Conservation (phyloP, 2,797 vertebrate genomes). For the Synaphobranchus kaupii region DNA sequence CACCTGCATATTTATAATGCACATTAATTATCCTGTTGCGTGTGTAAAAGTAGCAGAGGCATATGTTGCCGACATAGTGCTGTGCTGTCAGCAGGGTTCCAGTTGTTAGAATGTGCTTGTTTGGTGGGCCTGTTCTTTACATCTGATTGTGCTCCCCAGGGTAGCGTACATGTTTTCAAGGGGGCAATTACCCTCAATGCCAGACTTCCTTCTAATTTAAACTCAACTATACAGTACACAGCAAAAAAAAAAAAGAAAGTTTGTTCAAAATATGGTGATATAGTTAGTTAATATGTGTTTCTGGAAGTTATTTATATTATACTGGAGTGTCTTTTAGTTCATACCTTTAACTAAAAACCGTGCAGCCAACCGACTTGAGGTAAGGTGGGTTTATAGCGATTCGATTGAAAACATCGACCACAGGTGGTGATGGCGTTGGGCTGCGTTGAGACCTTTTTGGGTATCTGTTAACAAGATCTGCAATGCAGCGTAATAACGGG, state of each 20-base stretch:
- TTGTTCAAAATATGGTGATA: not conserved
- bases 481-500: not conserved
- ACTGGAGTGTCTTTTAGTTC: not conserved
- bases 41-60: slow-evolving; percentile 27
- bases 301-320: not conserved
- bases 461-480: not conserved
- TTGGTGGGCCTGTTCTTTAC: slow-evolving; percentile 62
- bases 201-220: slow-evolving; percentile 18
- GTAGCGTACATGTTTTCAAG: slow-evolving; percentile 59
- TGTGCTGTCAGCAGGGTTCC: slow-evolving; percentile 37
- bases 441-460: not conserved
- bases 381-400: not conserved
- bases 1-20: not conserved
- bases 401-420: not conserved
- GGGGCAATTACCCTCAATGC: slow-evolving; percentile 43
- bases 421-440: not conserved
- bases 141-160: slow-evolving; percentile 57
- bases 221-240: not conserved
- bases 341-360: not conserved
- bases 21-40: not conserved
- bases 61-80: slow-evolving; percentile 44
- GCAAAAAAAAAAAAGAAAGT: not conserved
- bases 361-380: not conserved
- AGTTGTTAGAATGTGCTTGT: slow-evolving; percentile 47
- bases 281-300: not conserved